These are phyloP conservation scores for Globodera rostochiensis DNA, from an alignment of 1,140 invertebrate genomes.

Conservation along the genomic window DNA sequence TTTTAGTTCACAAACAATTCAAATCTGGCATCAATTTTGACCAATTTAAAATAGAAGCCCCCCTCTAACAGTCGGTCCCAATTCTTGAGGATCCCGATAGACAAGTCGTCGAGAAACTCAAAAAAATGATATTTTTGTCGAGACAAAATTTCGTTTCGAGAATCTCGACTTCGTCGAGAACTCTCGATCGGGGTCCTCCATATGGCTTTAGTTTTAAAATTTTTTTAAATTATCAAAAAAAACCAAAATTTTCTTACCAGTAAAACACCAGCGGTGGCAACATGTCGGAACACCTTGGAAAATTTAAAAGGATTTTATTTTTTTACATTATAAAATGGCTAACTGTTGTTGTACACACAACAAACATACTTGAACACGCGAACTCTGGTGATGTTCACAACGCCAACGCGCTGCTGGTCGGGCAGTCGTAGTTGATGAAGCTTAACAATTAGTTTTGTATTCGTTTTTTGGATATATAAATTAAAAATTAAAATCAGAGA, in stretches of 20 bases:
- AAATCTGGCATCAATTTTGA: too few species aligned
- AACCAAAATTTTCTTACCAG: constrained; percentile 42
- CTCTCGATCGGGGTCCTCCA: constrained; percentile 31
- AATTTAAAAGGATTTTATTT: neutral
- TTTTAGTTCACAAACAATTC: too few species aligned
- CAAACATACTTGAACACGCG: constrained; percentile 60
- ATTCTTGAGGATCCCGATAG: too few species aligned
- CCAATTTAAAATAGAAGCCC: too few species aligned
- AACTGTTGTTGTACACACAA: neutral
- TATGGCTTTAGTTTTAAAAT: neutral
- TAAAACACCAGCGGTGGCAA: constrained; percentile 61
- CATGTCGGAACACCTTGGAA: constrained; percentile 52
- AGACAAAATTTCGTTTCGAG: too few species aligned
- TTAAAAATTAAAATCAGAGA: too few species aligned
- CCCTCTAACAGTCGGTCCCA: too few species aligned
- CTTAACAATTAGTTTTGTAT: neutral
- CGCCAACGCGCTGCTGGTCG: constrained; percentile 26
- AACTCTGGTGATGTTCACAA: constrained; percentile 57
- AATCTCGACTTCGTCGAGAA: too few species aligned
- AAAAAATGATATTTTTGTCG: too few species aligned
- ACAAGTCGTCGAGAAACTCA: too few species aligned
- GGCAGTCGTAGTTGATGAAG: constrained; percentile 53
- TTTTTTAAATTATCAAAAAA: neutral
- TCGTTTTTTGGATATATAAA: too few species aligned
- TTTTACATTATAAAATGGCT: neutral